These are phyloP conservation scores for Cephalotes varians DNA, from an alignment of 2,888 invertebrate genomes.

Conservation along the genomic window DNA sequence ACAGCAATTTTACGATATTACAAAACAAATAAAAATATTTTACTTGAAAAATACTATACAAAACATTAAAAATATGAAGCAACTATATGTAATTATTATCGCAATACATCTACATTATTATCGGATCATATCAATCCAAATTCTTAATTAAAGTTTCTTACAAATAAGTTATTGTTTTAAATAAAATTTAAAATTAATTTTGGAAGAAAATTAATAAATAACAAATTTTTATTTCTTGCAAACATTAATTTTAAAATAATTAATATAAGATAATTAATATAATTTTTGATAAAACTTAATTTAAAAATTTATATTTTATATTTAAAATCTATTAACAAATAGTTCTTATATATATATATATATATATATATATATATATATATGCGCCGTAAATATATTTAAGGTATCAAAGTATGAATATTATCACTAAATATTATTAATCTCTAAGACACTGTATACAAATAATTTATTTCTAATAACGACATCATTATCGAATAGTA, in stretches of 20 bases:
- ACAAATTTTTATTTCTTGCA: too few relatives aligned
- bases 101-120: neutral
- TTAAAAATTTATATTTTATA: neutral
- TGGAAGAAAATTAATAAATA: neutral
- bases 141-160: neutral
- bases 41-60: too few relatives aligned
- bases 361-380: too few relatives aligned
- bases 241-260: neutral
- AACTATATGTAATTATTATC: neutral
- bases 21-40: neutral
- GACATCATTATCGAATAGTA: neutral
- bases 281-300: neutral
- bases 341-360: too few relatives aligned
- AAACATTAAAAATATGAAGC: neutral
- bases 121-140: neutral
- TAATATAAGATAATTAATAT: too few relatives aligned
- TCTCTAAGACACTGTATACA: neutral
- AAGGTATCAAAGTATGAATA: too few relatives aligned
- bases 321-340: neutral
- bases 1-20: neutral
- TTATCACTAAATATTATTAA: neutral
- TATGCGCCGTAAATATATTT: too few relatives aligned
- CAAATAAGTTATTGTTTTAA: neutral
- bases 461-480: neutral
- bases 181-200: neutral